phyloP scores from a whole-genome alignment of 2,113 vertebrate genomes.

The Gasterosteus nipponicus region DNA sequence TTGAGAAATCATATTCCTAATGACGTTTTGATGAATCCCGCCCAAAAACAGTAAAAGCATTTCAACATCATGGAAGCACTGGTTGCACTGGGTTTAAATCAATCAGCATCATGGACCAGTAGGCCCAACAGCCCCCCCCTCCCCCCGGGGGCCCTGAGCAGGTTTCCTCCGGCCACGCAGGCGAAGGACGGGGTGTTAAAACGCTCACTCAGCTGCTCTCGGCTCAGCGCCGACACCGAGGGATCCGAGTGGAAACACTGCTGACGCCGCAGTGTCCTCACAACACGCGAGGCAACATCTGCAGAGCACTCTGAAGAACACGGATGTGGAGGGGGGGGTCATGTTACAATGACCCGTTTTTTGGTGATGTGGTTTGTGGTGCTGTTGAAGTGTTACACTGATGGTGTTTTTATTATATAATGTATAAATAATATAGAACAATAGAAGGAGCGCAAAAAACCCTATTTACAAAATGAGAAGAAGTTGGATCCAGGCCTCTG shows the following conservation, averaged over 20 bases:
- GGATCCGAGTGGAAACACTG: slow-evolving; percentile 51
- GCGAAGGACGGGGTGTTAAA: slow-evolving; percentile 16
- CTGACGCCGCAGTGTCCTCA: slow-evolving; percentile 54
- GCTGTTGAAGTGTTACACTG: not conserved
- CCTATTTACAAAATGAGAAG: not conserved
- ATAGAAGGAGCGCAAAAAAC: not conserved
- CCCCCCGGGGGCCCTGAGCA: no score
- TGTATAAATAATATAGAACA: not conserved
- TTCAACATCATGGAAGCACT: not conserved
- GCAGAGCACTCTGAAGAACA: slow-evolving; percentile 10
- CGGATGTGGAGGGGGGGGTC: not conserved
- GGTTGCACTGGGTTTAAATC: not conserved
- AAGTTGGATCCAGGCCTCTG: not conserved
- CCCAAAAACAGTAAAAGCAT: not conserved
- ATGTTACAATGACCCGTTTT: not conserved
- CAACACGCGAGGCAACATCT: slow-evolving; percentile 26
- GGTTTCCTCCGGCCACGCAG: not conserved
- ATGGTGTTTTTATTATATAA: not conserved
- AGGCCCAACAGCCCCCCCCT: not conserved
- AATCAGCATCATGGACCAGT: not conserved
- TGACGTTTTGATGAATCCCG: no score
- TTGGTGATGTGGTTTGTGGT: not conserved
- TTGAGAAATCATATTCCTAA: no score
- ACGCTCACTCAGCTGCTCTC: slow-evolving; percentile 56
- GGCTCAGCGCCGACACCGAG: slow-evolving; percentile 38